Percentiles rank a stretch among this genome's conserved stretches.
Conservation (phyloP, 2,113 vertebrate genomes). For the Marmota flaviventris region DNA sequence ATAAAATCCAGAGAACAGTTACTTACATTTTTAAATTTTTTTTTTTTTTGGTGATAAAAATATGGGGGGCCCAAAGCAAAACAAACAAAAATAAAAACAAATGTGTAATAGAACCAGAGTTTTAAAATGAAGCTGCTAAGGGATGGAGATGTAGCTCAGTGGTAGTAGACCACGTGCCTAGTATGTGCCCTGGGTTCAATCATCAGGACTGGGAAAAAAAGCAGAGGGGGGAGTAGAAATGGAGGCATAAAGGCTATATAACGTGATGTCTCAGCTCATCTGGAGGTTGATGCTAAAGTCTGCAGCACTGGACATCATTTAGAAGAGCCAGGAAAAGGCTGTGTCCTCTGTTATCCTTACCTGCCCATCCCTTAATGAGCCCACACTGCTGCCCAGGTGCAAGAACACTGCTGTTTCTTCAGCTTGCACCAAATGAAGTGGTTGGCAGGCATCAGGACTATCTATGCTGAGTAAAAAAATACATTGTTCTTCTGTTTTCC, state of each 20-base stretch:
- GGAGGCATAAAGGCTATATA: background rate
- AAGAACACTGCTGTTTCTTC: background rate
- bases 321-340: background rate
- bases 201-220: too few species aligned
- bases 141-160: too few species aligned
- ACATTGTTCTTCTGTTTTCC: background rate
- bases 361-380: background rate
- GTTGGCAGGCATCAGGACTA: background rate
- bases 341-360: background rate
- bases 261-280: background rate
- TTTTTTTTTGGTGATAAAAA: background rate
- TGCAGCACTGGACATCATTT: background rate
- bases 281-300: background rate
- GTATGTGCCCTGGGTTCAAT: too few species aligned
- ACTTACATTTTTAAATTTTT: background rate
- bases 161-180: too few species aligned
- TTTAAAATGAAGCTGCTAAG: background rate
- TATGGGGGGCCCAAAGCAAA: background rate
- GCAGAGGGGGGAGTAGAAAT: background rate
- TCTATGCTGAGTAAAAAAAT: background rate
- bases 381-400: background rate
- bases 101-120: background rate
- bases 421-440: background rate
- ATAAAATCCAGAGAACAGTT: background rate
- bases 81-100: background rate